Base-by-base conservation (phyloP, 1,140 invertebrate genomes). In the Choristoneura fumiferana region DNA sequence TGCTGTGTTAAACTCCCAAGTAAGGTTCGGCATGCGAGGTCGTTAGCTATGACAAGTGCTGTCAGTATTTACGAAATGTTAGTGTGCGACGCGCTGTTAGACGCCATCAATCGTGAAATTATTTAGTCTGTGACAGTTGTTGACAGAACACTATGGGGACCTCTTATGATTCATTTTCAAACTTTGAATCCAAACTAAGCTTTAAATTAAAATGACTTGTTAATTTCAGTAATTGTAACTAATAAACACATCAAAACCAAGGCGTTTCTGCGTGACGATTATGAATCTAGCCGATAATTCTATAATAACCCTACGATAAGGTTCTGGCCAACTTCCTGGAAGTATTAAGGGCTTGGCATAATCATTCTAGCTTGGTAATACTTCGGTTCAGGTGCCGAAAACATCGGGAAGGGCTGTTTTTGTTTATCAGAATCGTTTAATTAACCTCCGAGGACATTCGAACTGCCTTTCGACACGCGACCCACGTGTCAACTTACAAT, bases 1-100 rank as follows among this genome's bases (percentile, higher is more conserved):
- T 76, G 71, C 64, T 69, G 63, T 68, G 66, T 60, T 62, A 29
- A 29, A n/a, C n/a, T n/a, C 69, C 63, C 66, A 71, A 77, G 69
- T 78, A 65, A 65, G 60, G 67, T 60, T 63, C 39, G 63, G 38
- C 69, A 72, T 49, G 62, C 38, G 9, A 36, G 40, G 65, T 62
- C 65, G 65, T 63, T 40, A 69, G 10, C 15, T 49, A 36, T 57
- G 52, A 43, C 39, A 57, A 33, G 33, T 22, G 43, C 43, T 35
- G 13, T 34, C 43, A 43, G 40, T n/a, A 14, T 8, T 36, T 54
- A 13, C 53, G 8, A 54, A 29, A 29, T 29, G 22, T 2, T 9
- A 8, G 8, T 12, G 5, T 53, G 8, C 22, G 22, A 8, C 34
- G 29, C 12, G 49, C n/a, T n/a, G n/a, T n/a, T n/a, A n/a, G n/a